Conservation (phyloP, 2,888 invertebrate species). For the Drosophila mulleri region DNA sequence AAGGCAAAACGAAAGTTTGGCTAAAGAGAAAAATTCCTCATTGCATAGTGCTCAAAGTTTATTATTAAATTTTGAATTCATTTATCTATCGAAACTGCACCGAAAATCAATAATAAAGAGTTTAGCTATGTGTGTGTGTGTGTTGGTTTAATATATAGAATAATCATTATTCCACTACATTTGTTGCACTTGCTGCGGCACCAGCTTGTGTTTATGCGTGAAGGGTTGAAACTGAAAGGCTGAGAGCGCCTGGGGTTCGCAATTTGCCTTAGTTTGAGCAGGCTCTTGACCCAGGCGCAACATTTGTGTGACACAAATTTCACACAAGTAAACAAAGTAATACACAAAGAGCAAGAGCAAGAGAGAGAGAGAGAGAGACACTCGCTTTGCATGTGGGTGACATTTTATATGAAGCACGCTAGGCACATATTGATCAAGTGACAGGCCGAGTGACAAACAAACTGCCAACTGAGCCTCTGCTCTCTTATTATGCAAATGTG, state of each 20-base stretch:
- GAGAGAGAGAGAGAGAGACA: neutral
- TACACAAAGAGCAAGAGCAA: slow-evolving; percentile 15
- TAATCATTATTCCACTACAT: slow-evolving; percentile 73
- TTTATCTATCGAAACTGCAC: neutral
- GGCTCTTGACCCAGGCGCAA: slow-evolving; percentile 63
- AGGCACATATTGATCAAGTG: slow-evolving; percentile 80
- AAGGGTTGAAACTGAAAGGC: slow-evolving; percentile 58
- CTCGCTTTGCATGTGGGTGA: slow-evolving; percentile 27
- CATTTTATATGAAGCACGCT: slow-evolving; percentile 73
- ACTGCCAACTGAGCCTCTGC: slow-evolving; percentile 46
- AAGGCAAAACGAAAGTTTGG: slow-evolving; percentile 13
- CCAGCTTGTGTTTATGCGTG: slow-evolving; percentile 68
- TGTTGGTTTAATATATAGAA: too few species aligned
- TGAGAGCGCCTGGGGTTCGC: slow-evolving; percentile 41
- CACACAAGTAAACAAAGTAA: slow-evolving; percentile 71
- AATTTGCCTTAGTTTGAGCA: slow-evolving; percentile 45
- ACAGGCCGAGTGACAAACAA: slow-evolving; percentile 77
- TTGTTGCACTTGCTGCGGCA: slow-evolving; percentile 50
- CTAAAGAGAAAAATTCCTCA: slow-evolving; percentile 15
- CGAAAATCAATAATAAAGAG: slow-evolving; percentile 12
- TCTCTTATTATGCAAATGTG: slow-evolving; percentile 77
- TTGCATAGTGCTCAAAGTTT: neutral
- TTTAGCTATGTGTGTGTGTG: neutral
- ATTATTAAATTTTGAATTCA: slow-evolving; percentile 1
- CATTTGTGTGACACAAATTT: slow-evolving; percentile 74